Percentiles rank a stretch among this genome's conserved stretches.
Conservation (phyloP, 2,113 vertebrate species). For the Zeus faber region DNA sequence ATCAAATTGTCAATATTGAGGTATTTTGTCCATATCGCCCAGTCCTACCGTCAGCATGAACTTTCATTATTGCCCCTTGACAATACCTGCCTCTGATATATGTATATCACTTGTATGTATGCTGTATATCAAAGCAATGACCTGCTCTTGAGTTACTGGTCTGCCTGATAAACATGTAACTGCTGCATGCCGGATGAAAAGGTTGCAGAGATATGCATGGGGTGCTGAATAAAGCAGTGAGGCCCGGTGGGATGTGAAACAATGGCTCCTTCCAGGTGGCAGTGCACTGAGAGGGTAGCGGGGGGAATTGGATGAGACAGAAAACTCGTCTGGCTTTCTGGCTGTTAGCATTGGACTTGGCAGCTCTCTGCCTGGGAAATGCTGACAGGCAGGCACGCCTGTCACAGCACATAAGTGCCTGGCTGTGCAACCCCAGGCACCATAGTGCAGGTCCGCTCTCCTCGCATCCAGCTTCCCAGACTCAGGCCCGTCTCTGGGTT, state of each 20-base stretch:
- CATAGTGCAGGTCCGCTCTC: constrained; percentile 42
- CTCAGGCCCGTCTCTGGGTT: constrained; percentile 16
- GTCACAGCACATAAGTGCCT: constrained; percentile 62
- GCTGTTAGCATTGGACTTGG: constrained; percentile 67
- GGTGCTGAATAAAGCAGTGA: constrained; percentile 51
- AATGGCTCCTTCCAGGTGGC: constrained; percentile 64
- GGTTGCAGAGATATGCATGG: constrained; percentile 44
- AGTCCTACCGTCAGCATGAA: too few species aligned
- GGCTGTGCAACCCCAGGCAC: constrained; percentile 37
- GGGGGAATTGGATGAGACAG: constrained; percentile 66
- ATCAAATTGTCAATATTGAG: too few species aligned
- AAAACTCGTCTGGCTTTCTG: constrained; percentile 56
- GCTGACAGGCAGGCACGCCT: constrained; percentile 64
- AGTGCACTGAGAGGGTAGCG: constrained; percentile 42
- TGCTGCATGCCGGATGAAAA: constrained; percentile 33
- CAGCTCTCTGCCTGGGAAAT: constrained; percentile 62
- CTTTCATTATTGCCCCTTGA: too few species aligned
- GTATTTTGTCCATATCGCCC: too few species aligned
- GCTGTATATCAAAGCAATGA: too few species aligned
- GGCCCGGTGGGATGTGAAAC: constrained; percentile 50
- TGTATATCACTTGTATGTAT: too few species aligned
- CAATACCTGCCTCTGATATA: too few species aligned
- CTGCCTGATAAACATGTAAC: constrained; percentile 29
- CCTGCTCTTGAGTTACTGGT: constrained; percentile 34
- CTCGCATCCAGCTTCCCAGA: constrained; percentile 6